Conservation (phyloP, 1,140 invertebrate genomes). For the Pristionchus pacificus region DNA sequence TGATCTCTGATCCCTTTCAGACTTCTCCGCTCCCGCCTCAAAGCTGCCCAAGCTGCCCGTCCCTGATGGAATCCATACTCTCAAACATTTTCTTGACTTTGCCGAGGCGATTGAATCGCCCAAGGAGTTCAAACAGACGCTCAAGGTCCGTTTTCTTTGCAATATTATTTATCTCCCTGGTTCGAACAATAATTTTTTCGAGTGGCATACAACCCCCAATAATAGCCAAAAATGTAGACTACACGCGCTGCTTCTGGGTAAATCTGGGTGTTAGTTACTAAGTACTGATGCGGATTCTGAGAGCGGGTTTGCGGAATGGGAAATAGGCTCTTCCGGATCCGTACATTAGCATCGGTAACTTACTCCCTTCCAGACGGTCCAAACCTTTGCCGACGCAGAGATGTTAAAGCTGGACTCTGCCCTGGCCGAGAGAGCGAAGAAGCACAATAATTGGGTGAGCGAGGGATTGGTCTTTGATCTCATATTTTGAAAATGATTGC, state of each 20-base stretch:
- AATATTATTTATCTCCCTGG: too few species aligned
- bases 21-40: not conserved
- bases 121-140: constrained; percentile 22
- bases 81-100: constrained; percentile 27
- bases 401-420: constrained; percentile 38
- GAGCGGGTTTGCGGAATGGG: not conserved
- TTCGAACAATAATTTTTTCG: too few species aligned
- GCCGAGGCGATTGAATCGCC: constrained; percentile 19
- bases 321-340: not conserved
- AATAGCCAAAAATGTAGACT: too few species aligned
- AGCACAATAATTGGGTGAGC: constrained; percentile 50
- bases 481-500: too few species aligned
- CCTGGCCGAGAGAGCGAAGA: constrained; percentile 41
- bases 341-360: not conserved
- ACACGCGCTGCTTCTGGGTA: too few species aligned
- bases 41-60: constrained; percentile 24
- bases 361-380: constrained; percentile 11
- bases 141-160: constrained; percentile 10
- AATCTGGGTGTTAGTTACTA: too few species aligned
- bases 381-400: constrained; percentile 42
- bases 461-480: too few species aligned
- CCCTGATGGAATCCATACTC: constrained; percentile 18
- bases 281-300: not conserved
- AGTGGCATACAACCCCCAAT: too few species aligned
- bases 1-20: too few species aligned